Base-by-base conservation (phyloP, 2,888 invertebrate genomes). In the Gymnosoma rotundatum region DNA sequence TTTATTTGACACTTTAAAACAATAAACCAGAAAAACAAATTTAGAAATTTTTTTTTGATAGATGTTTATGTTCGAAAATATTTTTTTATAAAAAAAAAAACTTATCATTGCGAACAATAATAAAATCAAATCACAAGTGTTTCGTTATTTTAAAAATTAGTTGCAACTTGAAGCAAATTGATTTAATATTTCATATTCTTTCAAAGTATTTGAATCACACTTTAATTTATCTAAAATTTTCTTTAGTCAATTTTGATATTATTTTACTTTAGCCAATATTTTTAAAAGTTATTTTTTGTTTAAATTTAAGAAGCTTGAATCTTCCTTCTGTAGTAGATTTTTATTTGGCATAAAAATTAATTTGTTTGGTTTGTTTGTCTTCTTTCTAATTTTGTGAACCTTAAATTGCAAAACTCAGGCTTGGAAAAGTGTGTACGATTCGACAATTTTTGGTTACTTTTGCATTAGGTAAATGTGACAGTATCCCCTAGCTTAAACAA, bases 221-320 rank as follows among this genome's bases (percentile, higher is more conserved):
- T 74, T 48, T 58, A 67, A 76, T 76, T 67, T 25, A 25, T 42
- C n/a, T 16, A 25, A 58, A 38, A 20, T 16, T 9, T 54, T 38
- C 16, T 38, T n/a, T 20, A 52, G 54, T 54, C 16, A 20, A 61
- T 45, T 61, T 61, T 18, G 8, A 2, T 52, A 18, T 6, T 52
- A 42, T 42, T 42, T 42, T 12, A 12, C 12, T 12, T 42, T 4
- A 12, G 7, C 42, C 12, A 42, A 42, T 9, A 12, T 42, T 42
- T 48, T 48, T 14, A 1, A n/a, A 12, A 48, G 45, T 36, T 38
- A 12, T 12, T 12, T 63, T 54, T 45, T n/a, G n/a, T 48, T 52
- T 12, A 16, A n/a, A 32, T 16, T 75, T 25, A 25, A 25, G 48
- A 32, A n/a, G 25, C 16, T 56, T 4, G 1, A 38, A 38, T 5